phyloP scores from a whole-genome alignment of 92 coral and sea anemone species.

The Siderastrea radians region DNA sequence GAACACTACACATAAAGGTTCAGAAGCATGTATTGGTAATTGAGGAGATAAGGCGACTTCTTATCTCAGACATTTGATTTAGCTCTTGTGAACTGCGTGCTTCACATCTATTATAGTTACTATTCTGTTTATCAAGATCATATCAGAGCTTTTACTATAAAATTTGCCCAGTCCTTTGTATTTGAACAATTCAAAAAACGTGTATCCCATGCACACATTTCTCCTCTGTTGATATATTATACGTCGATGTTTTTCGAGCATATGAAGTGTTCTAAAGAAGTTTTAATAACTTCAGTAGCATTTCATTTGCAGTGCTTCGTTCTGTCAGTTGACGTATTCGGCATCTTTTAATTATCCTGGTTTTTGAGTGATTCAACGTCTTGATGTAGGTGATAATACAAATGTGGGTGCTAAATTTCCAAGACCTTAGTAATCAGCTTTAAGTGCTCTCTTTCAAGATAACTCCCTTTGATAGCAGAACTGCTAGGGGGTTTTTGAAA shows the following conservation, averaged over 20 bases:
- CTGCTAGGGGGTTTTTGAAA: neutral
- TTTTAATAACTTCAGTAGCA: neutral
- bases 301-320: neutral
- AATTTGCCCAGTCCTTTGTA: neutral
- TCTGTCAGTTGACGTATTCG: neutral
- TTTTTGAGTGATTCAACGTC: too few species aligned
- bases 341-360: too few species aligned
- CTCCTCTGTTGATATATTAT: neutral
- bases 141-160: neutral
- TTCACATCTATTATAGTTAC: neutral
- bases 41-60: neutral
- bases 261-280: neutral
- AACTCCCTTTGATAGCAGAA: neutral
- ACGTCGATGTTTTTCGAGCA: neutral
- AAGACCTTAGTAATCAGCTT: too few species aligned
- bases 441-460: neutral
- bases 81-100: neutral
- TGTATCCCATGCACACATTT: neutral
- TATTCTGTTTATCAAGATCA: neutral
- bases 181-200: neutral
- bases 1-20: neutral
- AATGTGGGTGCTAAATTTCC: too few species aligned
- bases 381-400: too few species aligned
- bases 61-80: neutral
- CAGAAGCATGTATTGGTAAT: neutral